Base-by-base conservation (phyloP, 1,140 invertebrate genomes). In the Sycophaga agraensis region DNA sequence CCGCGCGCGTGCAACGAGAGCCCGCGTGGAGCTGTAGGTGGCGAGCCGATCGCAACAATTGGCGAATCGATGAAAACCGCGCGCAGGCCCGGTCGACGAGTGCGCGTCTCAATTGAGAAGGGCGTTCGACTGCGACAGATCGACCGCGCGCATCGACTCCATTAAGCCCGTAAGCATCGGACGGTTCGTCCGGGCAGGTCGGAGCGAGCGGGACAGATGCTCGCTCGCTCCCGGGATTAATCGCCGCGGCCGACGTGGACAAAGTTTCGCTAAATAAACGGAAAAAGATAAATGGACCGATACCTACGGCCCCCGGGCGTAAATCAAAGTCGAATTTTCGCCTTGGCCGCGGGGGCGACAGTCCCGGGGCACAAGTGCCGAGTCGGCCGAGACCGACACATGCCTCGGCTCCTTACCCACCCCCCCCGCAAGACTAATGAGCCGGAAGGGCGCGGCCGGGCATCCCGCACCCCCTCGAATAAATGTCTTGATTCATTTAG, bases 401-500 rank as follows among this genome's bases (percentile, higher is more conserved):
- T 26, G 40, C 28, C 5, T 31, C 28, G 5, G 4, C 28, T 11
- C 11, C 28, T 31, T 11, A 6, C 28, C 28, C 28, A 6, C 28
- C 5, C 37, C 28, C 46, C 14, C 60, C 46, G 19, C 28, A 57
- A 58, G 56, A 65, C 65, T 70, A 69, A 72, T 64, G 68, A 71
- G 63, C 56, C 42, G 64, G 66, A 70, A 73, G n/a, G n/a, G n/a
- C n/a, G n/a, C n/a, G n/a, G 71, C 63, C 58, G 66, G 66, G 60
- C 66, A 57, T 35, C 45, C 11, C 34, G 39, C 51, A 34, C 34
- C 34, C 43, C n/a, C 66, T 43, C 68, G 70, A 75, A 75, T 69
- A 73, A 73, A 75, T 71, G 70, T 74, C 72, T 70, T 72, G 68
- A 76, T 75, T 74, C 73, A 61, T 73, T 73, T 67, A 68, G 68